Base-by-base conservation (phyloP, 2,888 invertebrate species). In the Tetheella fluctuosa region DNA sequence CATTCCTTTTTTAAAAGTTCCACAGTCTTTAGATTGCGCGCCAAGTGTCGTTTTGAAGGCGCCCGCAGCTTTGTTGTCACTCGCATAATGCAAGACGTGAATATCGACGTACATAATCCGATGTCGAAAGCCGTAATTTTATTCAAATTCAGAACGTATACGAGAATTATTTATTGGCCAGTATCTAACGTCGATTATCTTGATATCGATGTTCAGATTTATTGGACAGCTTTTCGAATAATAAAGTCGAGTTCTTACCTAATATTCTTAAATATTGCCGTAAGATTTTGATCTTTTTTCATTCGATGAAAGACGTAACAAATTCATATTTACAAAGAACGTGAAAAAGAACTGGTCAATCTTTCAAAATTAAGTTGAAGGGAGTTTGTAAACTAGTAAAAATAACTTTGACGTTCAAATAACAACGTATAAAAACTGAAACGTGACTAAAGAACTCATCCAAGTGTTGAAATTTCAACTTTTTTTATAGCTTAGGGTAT, bases 1-100 rank as follows among this genome's bases (percentile, higher is more conserved):
- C 57, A 71, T 71, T 67, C 60, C 60, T 59, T 52, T 13, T 25
- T 67, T 65, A 56, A 66, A 65, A 55, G 37, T 60, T n/a, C 60
- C 60, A 70, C 68, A 73, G 68, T 64, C 52, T 37, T 58, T 15
- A 59, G 63, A 71, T 61, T 55, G 37, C 61, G 62, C 56, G 57
- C 52, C 58, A 58, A 54, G 42, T 23, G 63, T 61, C 54, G 57
- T 56, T 59, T 52, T 42, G 17, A 30, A 59, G 48, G 59, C 39
- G 62, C 20, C 42, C 42, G 17, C 48, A 20, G 20, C 48, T 48
- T 48, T 48, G 42, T 42, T 42, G 48, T 48, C 48, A 17, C 20
- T 48, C 48, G 48, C 17, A 48, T 8, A 48, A 48, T 20, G 48
- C 48, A 48, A 48, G 48, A 48, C 48, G 6, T 52, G 56, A 59